Evolutionary conservation across 2,888 invertebrate species (phyloP), one percentile per base, ranked within the genome.

Genomic region (Meghimatium bilineatum): DNA sequence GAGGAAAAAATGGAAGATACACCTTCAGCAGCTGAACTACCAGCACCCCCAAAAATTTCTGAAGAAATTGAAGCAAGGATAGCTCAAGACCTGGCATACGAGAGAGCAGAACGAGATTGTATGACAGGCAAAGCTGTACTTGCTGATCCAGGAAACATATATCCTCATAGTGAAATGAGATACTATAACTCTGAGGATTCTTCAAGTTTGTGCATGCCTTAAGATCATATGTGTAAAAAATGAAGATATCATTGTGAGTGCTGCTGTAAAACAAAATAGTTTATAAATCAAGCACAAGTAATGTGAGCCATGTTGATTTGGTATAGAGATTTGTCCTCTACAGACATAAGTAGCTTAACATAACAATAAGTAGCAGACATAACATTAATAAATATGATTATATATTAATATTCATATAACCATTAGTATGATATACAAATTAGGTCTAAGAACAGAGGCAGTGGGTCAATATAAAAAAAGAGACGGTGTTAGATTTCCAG

Each of bases 141-240:
- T 1, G n/a, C 67, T 52, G 84, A 84, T 34, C 84, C 84, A 52
- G 84, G 80, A 23, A 84, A 84, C 67, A 75, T 84, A 74, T 84
- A 80, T 63, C 80, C 80, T 26, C 78, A 78, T 3, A 36, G 56
- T 83, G 84, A 80, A 49, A 56, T 66, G 36, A 44, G 80, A 34
- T 49, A 74, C 49, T 84, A 84, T 56, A 56, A 79, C 60, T 84
- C 84, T n/a, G 84, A 84, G 56, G 84, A 84, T 75, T 84, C 84
- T 60, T 84, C 84, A n/a, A 84, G 84, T 80, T 84, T 84, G 32
- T 84, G 84, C 56, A 75, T 84, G 84, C 84, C 84, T 8, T 84
- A 67, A 69, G 44, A 14, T 44, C 5, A 12, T 63, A n/a, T 63
- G 26, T 56, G 3, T 2, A 56, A 17, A 56, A 23, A 56, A 17